Evolutionary conservation across 2,888 invertebrate genomes (phyloP), one percentile per base, ranked within the genome.

Genomic region (Apamea monoglypha): DNA sequence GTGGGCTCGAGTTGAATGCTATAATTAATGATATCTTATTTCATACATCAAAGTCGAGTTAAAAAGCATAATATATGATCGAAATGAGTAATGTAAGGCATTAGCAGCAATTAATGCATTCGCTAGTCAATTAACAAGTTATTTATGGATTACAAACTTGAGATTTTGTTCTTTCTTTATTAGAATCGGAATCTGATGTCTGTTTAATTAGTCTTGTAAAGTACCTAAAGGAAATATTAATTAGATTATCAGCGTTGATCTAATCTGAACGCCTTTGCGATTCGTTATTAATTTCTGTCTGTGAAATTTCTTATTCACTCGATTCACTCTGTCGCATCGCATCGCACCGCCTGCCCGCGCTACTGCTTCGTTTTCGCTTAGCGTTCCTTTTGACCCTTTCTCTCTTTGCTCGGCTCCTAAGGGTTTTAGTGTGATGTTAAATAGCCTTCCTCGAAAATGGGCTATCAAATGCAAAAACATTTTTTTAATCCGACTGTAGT

Each of bases 41-140:
- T 47, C 63, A 59, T 47, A 47, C 66, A 84, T 83, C 76, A 83
- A 83, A 84, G 50, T 40, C 21, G 25, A 5, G 36, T 53, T 61
- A 44, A 63, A 63, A 59, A 64, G n/a, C 36, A 50, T 53, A 21
- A 73, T 81, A 66, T 59, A 56, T 76, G 56, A 56, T 76, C 61
- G 56, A 66, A 74, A 64, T 56, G n/a, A 66, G 47, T 18, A 47
- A 59, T 44, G 70, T 50, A 61, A 74, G 56, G 16, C 63, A 71
- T 74, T 85, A 74, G 56, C 40, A 29, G 63, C 77, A 77, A 83
- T 83, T 69, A 81, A 81, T 64, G 67, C 29, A 47, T 85, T 84
- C 36, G 14, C 36, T 44, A 44, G 47, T n/a, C 56, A 67, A 74
- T 74, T 71, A 74, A 36, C 16, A 75, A 72, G 59, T 32, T 47